These are phyloP conservation scores for Nasonia vitripennis DNA, from an alignment of 1,140 invertebrate genomes.

Conservation along the genomic window DNA sequence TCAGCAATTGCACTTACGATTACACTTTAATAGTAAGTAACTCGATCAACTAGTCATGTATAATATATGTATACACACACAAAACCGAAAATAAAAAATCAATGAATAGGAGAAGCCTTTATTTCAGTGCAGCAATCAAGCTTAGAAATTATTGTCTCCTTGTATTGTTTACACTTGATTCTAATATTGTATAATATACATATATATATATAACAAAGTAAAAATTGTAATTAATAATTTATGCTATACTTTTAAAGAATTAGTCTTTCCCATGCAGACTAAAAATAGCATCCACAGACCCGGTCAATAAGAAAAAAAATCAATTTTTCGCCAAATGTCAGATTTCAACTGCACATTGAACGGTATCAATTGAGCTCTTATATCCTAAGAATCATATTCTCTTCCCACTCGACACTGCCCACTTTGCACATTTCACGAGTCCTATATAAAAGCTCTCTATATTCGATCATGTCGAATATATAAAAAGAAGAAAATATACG, in stretches of 20 bases:
- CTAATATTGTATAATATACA: background rate
- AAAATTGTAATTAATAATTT: background rate
- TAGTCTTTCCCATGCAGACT: background rate
- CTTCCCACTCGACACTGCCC: background rate
- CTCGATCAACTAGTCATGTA: background rate
- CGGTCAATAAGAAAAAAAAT: background rate
- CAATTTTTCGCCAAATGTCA: conserved; percentile 13
- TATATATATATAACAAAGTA: conserved; percentile 18
- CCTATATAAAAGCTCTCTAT: background rate
- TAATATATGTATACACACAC: background rate
- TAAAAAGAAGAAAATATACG: background rate
- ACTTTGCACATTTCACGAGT: conserved; percentile 11
- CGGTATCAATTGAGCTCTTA: background rate
- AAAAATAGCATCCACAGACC: background rate
- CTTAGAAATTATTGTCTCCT: conserved; percentile 1
- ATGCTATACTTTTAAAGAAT: background rate
- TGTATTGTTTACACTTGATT: background rate
- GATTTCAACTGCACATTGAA: conserved; percentile 24
- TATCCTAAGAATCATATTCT: background rate
- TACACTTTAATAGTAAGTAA: background rate
- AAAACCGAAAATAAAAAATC: background rate
- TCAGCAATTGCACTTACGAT: background rate
- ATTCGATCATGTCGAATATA: background rate
- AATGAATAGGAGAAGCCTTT: background rate
- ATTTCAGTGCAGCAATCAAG: background rate